Evolutionary conservation across 1,140 invertebrate genomes (phyloP), one percentile per base, ranked within the genome.

Genomic region (Lysiphlebus fabarum): DNA sequence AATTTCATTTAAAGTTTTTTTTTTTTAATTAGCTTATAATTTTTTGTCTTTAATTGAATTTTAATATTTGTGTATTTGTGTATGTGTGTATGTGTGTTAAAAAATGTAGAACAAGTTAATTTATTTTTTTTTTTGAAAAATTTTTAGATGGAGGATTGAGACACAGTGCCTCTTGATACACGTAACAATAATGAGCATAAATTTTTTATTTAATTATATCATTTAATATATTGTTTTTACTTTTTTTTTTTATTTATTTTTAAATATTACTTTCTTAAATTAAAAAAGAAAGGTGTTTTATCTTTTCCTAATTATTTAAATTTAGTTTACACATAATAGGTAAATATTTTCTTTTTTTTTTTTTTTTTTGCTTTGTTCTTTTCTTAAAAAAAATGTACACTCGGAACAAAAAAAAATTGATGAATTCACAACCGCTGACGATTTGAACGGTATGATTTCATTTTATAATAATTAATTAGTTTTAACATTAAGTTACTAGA

Each of bases 321-420:
- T 69, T 72, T 65, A 67, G 68, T 70, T 67, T 68, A 69, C 67
- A 71, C 69, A 73, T 71, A 17, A 17, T 17, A 17, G 17, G 17
- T 17, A 17, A 17, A 73, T 72, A 69, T 69, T 69, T 71, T 45
- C 54, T 59, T 53, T 53, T 53, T 59, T 59, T 53, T 53, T 53
- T 40, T 49, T 56, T 7, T 9, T 45, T 45, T 45, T 45, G 11
- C n/a, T 47, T 58, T 43, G n/a, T 53, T 53, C 17, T 45, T 50
- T 53, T 56, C 43, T 10, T 57, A 68, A 67, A 71, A 72, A 74
- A 74, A 70, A 69, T 71, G 53, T 71, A 72, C 70, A 69, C 53
- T 60, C 65, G 66, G 63, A 56, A 73, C 67, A 72, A 73, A 71
- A 73, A 72, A 73, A 71, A 73, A 71, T 73, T 73, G 71, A 73